phyloP scores from a whole-genome alignment of 2,888 invertebrate species.

The Salpingus planirostris region DNA sequence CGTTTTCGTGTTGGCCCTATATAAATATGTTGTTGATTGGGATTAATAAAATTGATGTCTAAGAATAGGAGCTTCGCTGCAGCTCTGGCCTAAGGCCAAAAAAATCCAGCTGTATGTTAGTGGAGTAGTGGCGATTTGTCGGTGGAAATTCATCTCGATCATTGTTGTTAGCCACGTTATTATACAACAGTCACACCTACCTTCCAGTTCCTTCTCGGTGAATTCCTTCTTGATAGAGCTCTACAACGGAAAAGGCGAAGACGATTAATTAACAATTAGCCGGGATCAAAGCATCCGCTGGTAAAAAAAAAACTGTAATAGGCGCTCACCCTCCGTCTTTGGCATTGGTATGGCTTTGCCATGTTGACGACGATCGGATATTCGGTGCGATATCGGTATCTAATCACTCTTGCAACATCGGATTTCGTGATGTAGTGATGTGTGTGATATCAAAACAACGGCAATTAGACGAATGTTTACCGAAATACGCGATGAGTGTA shows the following conservation, averaged over 20 bases:
- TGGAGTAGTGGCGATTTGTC: too few relatives aligned
- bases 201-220: conserved; percentile 28
- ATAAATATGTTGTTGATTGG: conserved; percentile 13
- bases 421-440: too few relatives aligned
- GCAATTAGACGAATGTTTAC: too few relatives aligned
- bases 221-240: conserved; percentile 31
- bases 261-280: too few relatives aligned
- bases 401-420: conserved; percentile 8
- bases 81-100: conserved; percentile 9
- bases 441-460: too few relatives aligned
- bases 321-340: conserved; percentile 10
- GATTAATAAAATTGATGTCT: conserved; percentile 13
- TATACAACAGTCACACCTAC: too few relatives aligned
- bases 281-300: too few relatives aligned
- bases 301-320: too few relatives aligned
- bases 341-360: conserved; percentile 7
- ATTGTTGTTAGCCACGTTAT: too few relatives aligned
- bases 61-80: conserved; percentile 10
- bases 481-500: too few relatives aligned
- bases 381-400: conserved; percentile 6
- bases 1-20: background rate
- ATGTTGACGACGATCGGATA: conserved; percentile 2
- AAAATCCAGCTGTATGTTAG: too few relatives aligned
- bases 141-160: too few relatives aligned
- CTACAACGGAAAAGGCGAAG: conserved; percentile 22